A percentile compares a stretch with the other conserved stretches of the same genome.
phyloP scores from a whole-genome alignment of 2,888 invertebrate species.

The Rotaria magnacalcarata region DNA sequence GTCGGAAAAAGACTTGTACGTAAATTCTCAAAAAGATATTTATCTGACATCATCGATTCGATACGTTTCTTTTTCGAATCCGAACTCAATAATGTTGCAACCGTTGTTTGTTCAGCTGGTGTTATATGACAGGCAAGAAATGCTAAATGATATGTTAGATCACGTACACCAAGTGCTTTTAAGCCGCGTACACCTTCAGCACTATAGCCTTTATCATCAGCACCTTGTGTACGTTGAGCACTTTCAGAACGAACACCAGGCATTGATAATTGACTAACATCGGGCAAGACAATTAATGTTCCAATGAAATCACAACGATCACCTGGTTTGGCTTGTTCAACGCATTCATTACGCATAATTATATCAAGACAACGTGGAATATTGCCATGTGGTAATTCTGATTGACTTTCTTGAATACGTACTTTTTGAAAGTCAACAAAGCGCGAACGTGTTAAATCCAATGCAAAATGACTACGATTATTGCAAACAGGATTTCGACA shows the following conservation, averaged over 20 bases:
- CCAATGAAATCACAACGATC: slow-evolving; percentile 86
- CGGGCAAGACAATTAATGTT: slow-evolving; percentile 91
- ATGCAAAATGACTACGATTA: slow-evolving; percentile 79
- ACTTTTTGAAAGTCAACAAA: slow-evolving; percentile 98
- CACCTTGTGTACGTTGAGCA: slow-evolving; percentile 51
- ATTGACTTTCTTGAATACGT: slow-evolving; percentile 91
- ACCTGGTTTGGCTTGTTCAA: slow-evolving; percentile 86
- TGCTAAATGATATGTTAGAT: slow-evolving; percentile 79
- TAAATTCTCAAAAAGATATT: slow-evolving; percentile 78
- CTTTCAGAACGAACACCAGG: slow-evolving; percentile 64
- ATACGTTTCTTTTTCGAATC: slow-evolving; percentile 75
- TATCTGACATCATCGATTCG: slow-evolving; percentile 92
- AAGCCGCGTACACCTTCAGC: slow-evolving; percentile 78
- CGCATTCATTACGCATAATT: slow-evolving; percentile 85
- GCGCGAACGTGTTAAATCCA: slow-evolving; percentile 84
- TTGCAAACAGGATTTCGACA: slow-evolving; percentile 92
- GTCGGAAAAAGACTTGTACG: slow-evolving; percentile 87
- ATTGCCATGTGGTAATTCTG: slow-evolving; percentile 88
- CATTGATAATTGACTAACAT: slow-evolving; percentile 77
- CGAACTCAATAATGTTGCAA: slow-evolving; percentile 83
- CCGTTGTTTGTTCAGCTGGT: slow-evolving; percentile 73
- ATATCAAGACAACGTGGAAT: slow-evolving; percentile 94
- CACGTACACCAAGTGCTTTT: slow-evolving; percentile 78
- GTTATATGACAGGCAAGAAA: slow-evolving; percentile 78
- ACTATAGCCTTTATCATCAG: slow-evolving; percentile 61